Base-by-base conservation (phyloP, 2,113 vertebrate genomes). In the Ciconia stormi region DNA sequence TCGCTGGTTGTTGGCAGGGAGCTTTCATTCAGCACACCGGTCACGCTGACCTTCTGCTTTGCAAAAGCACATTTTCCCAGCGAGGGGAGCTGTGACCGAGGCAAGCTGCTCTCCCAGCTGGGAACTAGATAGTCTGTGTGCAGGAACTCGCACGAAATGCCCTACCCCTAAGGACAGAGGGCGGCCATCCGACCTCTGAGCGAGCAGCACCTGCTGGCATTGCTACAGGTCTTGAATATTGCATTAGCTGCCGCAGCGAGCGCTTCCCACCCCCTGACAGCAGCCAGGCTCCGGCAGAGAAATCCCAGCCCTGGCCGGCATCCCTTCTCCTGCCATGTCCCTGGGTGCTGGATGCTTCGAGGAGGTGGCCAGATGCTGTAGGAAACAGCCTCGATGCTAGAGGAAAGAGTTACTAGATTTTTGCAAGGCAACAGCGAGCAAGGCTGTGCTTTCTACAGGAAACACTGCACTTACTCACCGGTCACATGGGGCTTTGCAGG, bases 401-500 rank as follows among this genome's bases (percentile, higher is more conserved):
- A 87, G 90, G 86, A 55, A 90, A 71, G 94, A 83, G 92, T 27
- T 26, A 52, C 18, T 6, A 1, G 66, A 8, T 63, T 71, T 78
- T 55, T 83, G 84, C 73, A 82, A 73, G 59, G 80, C 91, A 13
- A 11, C 12, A 53, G 80, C 2, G 0, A 90, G 82, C 9, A 0
- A 78, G 36, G 44, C 81, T 58, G 44, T 19, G 86, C 69, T 72
- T 72, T 92, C 69, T 79, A 65, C 97, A 96, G 96, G 96, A 95
- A 97, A 67, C 80, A 38, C 87, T 91, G 92, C 72, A 61, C 94
- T 95, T 95, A 95, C 86, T 97, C 94, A 92, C 77, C 11, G 10
- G 77, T 96, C 97, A 97, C 97, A 94, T 96, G 97, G 77, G 86
- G 65, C 29, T 44, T 38, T 40, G 86, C 83, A 84, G 89, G 89